These are phyloP conservation scores for Parnassius glacialis DNA, from an alignment of 2,888 invertebrate species.

Conservation along the genomic window DNA sequence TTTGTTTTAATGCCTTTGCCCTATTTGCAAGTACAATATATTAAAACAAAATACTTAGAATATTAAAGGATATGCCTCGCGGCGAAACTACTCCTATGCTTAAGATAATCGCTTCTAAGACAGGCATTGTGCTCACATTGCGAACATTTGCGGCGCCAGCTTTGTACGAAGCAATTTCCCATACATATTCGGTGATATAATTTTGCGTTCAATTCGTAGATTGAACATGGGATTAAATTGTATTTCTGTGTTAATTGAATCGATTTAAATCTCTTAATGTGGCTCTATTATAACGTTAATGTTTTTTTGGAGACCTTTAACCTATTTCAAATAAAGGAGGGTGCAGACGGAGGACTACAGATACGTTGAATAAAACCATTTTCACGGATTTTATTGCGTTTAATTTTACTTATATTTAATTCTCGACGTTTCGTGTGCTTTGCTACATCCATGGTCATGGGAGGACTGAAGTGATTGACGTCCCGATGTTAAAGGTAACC, in stretches of 20 bases:
- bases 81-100: constrained; percentile 18
- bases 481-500: too few species aligned
- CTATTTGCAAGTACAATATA: constrained; percentile 13
- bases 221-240: not conserved
- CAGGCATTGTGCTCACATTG: constrained; percentile 23
- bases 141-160: constrained; percentile 16
- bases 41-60: constrained; percentile 20
- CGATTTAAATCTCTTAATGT: not conserved
- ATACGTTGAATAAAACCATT: too few species aligned
- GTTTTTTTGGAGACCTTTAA: too few species aligned
- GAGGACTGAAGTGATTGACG: too few species aligned
- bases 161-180: constrained; percentile 23
- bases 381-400: too few species aligned
- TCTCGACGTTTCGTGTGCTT: too few species aligned
- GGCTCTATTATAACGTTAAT: not conserved
- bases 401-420: too few species aligned
- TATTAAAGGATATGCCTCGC: constrained; percentile 17
- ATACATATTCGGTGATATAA: constrained; percentile 16
- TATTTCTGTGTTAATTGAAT: constrained; percentile 4
- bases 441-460: too few species aligned
- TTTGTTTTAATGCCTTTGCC: constrained; percentile 10
- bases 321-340: too few species aligned
- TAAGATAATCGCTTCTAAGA: constrained; percentile 25
- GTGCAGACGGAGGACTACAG: too few species aligned
- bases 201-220: constrained; percentile 3